Evolutionary conservation across 2,888 invertebrate species (phyloP), one percentile per base, ranked within the genome.

Genomic region (Xestia rhomboidea): DNA sequence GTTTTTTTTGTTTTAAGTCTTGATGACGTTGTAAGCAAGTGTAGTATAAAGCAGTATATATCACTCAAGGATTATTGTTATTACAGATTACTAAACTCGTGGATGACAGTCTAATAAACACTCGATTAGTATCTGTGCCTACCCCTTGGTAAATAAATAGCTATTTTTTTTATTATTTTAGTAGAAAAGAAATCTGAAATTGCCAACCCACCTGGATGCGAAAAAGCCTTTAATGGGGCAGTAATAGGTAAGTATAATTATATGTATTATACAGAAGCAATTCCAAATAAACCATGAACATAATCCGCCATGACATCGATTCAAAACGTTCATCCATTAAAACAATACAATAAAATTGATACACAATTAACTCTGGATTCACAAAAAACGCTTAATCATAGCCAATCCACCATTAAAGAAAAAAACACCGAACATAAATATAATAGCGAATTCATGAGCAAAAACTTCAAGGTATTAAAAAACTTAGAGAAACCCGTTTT

Each of bases 391-490:
- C 11, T 57, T 84, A 63, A 72, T 84, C 83, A 68, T 73, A 51
- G 64, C 72, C 83, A 70, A 82, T 83, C 68, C 67, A 80, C 81
- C 76, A 75, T 82, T 63, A 82, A 81, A 76, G 69, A 78, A 49
- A 84, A 82, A 72, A 85, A 79, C 38, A 8, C 27, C 57, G 24
- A 60, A 57, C 76, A 69, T 76, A 81, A 79, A 79, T 84, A 67
- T 72, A 83, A 83, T 79, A 73, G 81, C 87, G 69, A 85, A 78
- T 74, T 64, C 68, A 77, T 73, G 80, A 69, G 81, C 89, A 91
- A 90, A 89, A 88, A 89, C 85, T 82, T 3, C 77, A 84, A 82
- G 83, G 78, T 78, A 87, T 75, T 68, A 84, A 85, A 90, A 88
- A 90, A 88, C 84, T 83, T 82, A 80, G 81, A 46, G 1, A 13